These are phyloP conservation scores for Drosophila buzzatii DNA, from an alignment of 2,888 invertebrate genomes.

Conservation along the genomic window DNA sequence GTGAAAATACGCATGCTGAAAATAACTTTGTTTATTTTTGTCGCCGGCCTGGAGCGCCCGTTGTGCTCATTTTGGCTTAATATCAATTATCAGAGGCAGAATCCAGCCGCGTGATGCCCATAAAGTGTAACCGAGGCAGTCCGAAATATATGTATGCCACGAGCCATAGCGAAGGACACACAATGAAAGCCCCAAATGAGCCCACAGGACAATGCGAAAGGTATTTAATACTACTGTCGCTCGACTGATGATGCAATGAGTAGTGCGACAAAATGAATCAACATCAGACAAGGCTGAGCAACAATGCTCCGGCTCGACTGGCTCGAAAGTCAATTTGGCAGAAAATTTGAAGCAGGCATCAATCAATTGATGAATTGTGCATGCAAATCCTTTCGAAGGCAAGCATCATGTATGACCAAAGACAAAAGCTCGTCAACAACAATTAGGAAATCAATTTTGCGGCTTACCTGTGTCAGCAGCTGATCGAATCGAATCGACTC, in stretches of 20 bases:
- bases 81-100: slow-evolving; percentile 67
- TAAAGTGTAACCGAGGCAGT: slow-evolving; percentile 41
- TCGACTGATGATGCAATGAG: slow-evolving; percentile 35
- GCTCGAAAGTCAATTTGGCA: slow-evolving; percentile 39
- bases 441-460: slow-evolving; percentile 73
- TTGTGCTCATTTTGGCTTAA: slow-evolving; percentile 60
- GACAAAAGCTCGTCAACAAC: slow-evolving; percentile 43
- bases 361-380: slow-evolving; percentile 41
- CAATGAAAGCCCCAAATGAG: slow-evolving; percentile 34
- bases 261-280: not conserved
- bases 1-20: slow-evolving; percentile 10
- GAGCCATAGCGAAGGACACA: not conserved
- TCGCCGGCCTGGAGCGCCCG: slow-evolving; percentile 30
- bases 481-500: slow-evolving; percentile 6
- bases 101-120: slow-evolving; percentile 50
- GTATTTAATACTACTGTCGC: slow-evolving; percentile 15
- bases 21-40: slow-evolving; percentile 27
- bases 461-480: slow-evolving; percentile 48
- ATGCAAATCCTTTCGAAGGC: slow-evolving; percentile 7
- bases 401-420: slow-evolving; percentile 15
- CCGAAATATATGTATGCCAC: not conserved
- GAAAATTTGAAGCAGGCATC: slow-evolving; percentile 33
- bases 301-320: not conserved
- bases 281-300: not conserved
- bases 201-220: slow-evolving; percentile 19